Evolutionary conservation across 2,113 vertebrate species (phyloP).

Genomic region (Haliaeetus leucogaster): DNA sequence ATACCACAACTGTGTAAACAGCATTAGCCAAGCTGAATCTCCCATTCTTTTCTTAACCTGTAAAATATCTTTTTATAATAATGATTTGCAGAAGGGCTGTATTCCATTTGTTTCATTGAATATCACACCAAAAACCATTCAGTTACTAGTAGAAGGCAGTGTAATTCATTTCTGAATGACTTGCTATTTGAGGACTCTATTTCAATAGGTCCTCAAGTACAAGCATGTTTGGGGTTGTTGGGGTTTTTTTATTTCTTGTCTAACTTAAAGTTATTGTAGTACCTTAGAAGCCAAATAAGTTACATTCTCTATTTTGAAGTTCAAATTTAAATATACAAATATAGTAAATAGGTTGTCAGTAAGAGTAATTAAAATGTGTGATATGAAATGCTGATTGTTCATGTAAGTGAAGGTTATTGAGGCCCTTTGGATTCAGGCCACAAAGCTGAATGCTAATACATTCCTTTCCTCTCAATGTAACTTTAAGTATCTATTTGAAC

Average conservation of each 20-base stretch:
- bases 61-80: background rate
- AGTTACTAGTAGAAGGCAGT: background rate
- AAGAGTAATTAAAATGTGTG: background rate
- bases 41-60: background rate
- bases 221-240: background rate
- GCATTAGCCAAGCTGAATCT: background rate
- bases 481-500: background rate
- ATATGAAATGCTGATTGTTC: background rate
- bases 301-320: background rate
- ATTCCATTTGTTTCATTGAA: background rate
- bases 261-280: background rate
- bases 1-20: background rate
- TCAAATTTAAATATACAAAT: background rate
- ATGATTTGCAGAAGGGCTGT: background rate
- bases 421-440: background rate
- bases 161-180: background rate
- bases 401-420: background rate
- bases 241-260: background rate
- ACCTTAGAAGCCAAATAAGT: background rate
- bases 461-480: background rate
- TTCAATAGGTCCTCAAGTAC: background rate
- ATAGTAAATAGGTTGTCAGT: background rate
- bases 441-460: background rate
- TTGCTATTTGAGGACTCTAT: background rate
- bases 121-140: background rate